These are phyloP conservation scores for Diabrotica undecimpunctata DNA, from an alignment of 1,140 invertebrate genomes.

Conservation along the genomic window DNA sequence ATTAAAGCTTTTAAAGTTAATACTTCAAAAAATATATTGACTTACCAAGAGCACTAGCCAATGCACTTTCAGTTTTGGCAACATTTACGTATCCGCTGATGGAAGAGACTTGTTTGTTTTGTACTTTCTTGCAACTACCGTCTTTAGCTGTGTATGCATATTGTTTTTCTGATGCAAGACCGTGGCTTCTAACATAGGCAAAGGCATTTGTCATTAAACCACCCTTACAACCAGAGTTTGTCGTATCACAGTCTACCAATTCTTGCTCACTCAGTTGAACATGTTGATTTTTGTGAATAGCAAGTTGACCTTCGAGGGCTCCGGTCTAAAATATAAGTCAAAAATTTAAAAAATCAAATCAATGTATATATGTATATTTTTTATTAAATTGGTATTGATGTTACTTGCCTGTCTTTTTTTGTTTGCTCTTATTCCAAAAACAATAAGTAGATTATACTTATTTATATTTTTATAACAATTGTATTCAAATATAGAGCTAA, in stretches of 20 bases:
- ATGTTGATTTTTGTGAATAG: slow-evolving; percentile 55
- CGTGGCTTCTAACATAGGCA: slow-evolving; percentile 62
- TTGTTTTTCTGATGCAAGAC: slow-evolving; percentile 61
- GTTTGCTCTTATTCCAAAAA: no score
- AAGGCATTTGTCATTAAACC: slow-evolving; percentile 45
- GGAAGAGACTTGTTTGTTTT: slow-evolving; percentile 1
- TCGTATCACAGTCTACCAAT: no score
- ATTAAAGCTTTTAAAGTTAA: no score
- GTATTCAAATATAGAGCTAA: no score
- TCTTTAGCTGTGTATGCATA: slow-evolving; percentile 58
- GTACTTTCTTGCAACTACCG: slow-evolving; percentile 21
- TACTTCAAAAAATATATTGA: not conserved
- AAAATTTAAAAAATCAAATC: no score
- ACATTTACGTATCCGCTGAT: slow-evolving; percentile 54
- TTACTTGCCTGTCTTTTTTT: no score
- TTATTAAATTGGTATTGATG: no score
- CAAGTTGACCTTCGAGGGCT: slow-evolving; percentile 70
- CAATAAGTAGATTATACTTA: no score
- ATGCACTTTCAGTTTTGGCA: slow-evolving; percentile 60
- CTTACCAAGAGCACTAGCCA: slow-evolving; percentile 66
- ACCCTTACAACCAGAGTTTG: no score
- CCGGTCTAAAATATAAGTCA: slow-evolving; percentile 45
- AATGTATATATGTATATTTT: no score
- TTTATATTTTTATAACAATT: no score
- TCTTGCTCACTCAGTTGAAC: slow-evolving; percentile 48